These are phyloP conservation scores for Acleris holmiana DNA, from an alignment of 2,888 invertebrate genomes.

Conservation along the genomic window DNA sequence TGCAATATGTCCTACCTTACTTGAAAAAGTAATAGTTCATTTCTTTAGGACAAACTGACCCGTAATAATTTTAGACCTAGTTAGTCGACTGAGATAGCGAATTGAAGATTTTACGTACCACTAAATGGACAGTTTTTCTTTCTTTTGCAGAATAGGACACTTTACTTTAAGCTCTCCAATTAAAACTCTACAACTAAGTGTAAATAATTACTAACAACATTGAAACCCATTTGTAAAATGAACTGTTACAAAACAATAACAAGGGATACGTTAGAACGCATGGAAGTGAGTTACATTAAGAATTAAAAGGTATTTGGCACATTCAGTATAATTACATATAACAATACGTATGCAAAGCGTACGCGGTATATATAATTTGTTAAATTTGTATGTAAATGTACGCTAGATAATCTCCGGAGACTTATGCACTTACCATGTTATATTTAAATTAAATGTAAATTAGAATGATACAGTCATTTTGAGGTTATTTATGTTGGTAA, in stretches of 20 bases:
- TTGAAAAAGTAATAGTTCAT: too few relatives aligned
- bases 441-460: slow-evolving; percentile 38
- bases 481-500: slow-evolving; percentile 21
- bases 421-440: slow-evolving; percentile 35
- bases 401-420: slow-evolving; percentile 37
- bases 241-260: slow-evolving; percentile 34
- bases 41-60: too few relatives aligned
- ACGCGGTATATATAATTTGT: slow-evolving; percentile 35
- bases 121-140: too few relatives aligned
- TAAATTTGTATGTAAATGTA: slow-evolving; percentile 37
- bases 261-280: slow-evolving; percentile 9
- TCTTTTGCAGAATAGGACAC: too few relatives aligned
- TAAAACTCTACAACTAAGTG: slow-evolving; percentile 13
- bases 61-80: too few relatives aligned
- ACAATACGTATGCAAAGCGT: slow-evolving; percentile 45
- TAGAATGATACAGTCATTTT: slow-evolving; percentile 27
- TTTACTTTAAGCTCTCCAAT: too few relatives aligned
- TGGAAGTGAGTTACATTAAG: slow-evolving; percentile 26
- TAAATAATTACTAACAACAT: slow-evolving; percentile 17
- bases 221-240: slow-evolving; percentile 16
- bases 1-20: too few relatives aligned
- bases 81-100: too few relatives aligned
- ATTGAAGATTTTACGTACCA: too few relatives aligned
- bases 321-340: slow-evolving; percentile 43
- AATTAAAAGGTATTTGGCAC: slow-evolving; percentile 59